Conservation (phyloP, 2,113 vertebrate genomes). For the Dicentrarchus labrax region DNA sequence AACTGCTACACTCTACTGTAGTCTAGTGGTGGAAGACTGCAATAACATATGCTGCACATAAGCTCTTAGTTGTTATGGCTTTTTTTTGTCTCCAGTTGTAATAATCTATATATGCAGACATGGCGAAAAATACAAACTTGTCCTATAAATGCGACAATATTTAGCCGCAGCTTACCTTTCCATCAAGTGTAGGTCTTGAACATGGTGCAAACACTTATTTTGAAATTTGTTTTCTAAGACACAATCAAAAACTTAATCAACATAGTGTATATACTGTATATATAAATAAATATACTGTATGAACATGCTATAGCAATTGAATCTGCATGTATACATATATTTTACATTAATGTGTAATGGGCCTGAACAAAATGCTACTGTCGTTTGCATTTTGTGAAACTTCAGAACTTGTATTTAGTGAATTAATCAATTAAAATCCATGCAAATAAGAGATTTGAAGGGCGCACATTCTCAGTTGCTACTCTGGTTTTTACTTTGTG, state of each 20-base stretch:
- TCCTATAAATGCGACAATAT: not conserved
- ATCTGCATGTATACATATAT: not conserved
- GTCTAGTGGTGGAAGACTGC: conserved; percentile 34
- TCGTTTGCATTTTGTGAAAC: not conserved
- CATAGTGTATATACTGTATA: not conserved
- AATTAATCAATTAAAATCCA: not conserved
- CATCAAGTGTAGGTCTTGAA: not conserved
- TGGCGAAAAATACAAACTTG: not conserved
- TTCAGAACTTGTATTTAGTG: not conserved
- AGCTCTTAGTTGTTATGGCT: not conserved
- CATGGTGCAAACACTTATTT: not conserved
- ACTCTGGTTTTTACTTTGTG: not conserved
- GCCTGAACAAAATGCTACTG: not conserved
- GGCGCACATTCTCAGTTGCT: not conserved
- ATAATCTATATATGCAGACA: not conserved
- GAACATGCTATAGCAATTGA: too few species aligned
- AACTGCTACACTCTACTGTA: conserved; percentile 34
- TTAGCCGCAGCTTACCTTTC: not conserved
- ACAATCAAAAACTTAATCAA: not conserved
- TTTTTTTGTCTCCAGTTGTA: not conserved
- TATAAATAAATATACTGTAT: not conserved
- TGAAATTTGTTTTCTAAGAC: not conserved
- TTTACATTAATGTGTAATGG: not conserved
- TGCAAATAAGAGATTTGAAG: not conserved
- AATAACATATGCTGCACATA: not conserved